phyloP scores from a whole-genome alignment of 1,140 invertebrate species.

The Drosophila sulfurigaster region DNA sequence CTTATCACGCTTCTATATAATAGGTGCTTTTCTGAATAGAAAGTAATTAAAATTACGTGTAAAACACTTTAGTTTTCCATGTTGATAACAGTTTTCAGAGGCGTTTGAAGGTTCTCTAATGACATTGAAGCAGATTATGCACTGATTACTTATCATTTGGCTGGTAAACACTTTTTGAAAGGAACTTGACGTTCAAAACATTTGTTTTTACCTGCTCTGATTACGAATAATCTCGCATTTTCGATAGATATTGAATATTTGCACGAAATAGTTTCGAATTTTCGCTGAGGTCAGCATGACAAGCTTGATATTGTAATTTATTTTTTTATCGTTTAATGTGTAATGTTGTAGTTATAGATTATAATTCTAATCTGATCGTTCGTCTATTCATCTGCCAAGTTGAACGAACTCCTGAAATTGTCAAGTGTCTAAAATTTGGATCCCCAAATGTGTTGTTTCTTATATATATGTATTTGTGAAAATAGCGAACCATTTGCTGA shows the following conservation, averaged over 20 bases:
- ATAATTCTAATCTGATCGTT: neutral
- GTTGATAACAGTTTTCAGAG: constrained; percentile 7
- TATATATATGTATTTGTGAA: neutral
- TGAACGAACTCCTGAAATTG: neutral
- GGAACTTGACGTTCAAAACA: constrained; percentile 15
- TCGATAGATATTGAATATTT: constrained; percentile 40
- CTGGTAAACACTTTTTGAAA: neutral
- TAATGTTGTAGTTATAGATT: neutral
- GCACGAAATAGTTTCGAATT: constrained; percentile 5
- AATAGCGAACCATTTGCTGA: constrained; percentile 3
- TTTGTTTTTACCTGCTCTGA: constrained; percentile 5
- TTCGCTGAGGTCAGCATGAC: constrained; percentile 21
- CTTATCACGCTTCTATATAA: too few species aligned
- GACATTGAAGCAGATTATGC: constrained; percentile 12
- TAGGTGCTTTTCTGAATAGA: neutral
- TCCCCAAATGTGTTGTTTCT: neutral
- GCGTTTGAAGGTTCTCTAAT: neutral
- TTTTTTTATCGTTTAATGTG: neutral
- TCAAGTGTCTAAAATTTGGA: neutral
- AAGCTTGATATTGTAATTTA: neutral
- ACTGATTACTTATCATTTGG: constrained; percentile 12
- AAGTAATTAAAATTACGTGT: constrained; percentile 8
- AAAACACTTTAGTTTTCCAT: neutral
- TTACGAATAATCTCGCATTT: constrained; percentile 11
- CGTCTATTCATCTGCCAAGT: neutral